These are phyloP conservation scores for Andrena hattorfiana DNA, from an alignment of 2,888 invertebrate species.

Conservation along the genomic window DNA sequence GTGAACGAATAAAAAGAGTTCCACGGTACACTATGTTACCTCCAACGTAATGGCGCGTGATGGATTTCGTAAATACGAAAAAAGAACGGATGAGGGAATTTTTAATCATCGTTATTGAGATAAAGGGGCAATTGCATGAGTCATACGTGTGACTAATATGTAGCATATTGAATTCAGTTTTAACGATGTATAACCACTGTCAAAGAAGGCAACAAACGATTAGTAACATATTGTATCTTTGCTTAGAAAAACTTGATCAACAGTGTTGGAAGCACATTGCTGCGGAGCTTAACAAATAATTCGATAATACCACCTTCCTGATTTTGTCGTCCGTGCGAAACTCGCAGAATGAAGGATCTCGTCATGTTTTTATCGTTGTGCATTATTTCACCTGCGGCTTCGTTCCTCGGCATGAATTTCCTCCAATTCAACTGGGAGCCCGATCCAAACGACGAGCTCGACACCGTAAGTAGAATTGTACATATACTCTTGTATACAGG, in stretches of 20 bases:
- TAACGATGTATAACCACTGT: background rate
- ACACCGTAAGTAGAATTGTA: constrained; percentile 36
- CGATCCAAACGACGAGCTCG: background rate
- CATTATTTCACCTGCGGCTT: background rate
- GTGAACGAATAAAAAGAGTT: too few relatives aligned
- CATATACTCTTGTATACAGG: background rate
- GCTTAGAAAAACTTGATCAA: background rate
- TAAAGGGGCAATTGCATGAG: background rate
- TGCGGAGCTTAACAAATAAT: background rate
- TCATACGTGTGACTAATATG: background rate
- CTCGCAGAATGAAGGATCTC: constrained; percentile 23
- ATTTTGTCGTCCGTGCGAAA: background rate
- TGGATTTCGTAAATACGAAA: background rate
- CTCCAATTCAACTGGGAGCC: background rate
- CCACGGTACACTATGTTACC: too few relatives aligned
- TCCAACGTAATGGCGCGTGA: background rate
- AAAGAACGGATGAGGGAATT: background rate
- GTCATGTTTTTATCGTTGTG: constrained; percentile 11
- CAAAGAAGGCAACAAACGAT: background rate
- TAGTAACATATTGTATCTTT: background rate
- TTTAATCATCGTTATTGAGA: background rate
- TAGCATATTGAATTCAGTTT: background rate
- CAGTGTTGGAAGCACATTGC: background rate
- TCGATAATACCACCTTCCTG: background rate
- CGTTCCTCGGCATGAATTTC: background rate